Percentiles rank a stretch among this genome's conserved stretches.
Conservation (phyloP, 2,797 vertebrate species). For the Aeoliscus strigatus region DNA sequence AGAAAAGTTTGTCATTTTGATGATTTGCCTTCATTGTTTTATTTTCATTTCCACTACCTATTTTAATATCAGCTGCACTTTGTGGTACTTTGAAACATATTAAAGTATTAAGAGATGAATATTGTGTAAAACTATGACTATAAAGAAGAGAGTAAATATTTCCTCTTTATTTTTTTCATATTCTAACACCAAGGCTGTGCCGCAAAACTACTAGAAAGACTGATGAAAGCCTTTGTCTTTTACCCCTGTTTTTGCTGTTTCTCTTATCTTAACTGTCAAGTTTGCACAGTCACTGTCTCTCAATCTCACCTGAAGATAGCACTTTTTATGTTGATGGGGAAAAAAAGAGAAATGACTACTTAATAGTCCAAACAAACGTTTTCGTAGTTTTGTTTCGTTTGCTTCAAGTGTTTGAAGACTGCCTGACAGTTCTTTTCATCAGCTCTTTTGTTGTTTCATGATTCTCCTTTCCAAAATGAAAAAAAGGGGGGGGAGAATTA, state of each 20-base stretch:
- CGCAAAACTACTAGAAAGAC: conserved; percentile 59
- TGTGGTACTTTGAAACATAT: conserved; percentile 73
- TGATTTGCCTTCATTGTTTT: conserved; percentile 54
- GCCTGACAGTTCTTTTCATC: conserved; percentile 58
- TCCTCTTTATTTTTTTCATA: conserved; percentile 67
- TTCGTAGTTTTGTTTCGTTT: conserved; percentile 59
- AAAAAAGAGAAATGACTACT: conserved; percentile 38
- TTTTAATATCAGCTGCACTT: conserved; percentile 70
- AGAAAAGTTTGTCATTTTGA: conserved; percentile 50
- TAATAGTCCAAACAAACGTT: conserved; percentile 54
- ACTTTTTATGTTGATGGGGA: conserved; percentile 43
- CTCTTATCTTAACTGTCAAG: conserved; percentile 49
- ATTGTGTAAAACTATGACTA: conserved; percentile 73
- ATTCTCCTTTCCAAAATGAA: conserved; percentile 38
- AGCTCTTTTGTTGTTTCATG: conserved; percentile 60
- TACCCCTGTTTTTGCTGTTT: conserved; percentile 32
- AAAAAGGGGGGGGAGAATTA: conserved; percentile 38
- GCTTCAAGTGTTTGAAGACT: conserved; percentile 65
- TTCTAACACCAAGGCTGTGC: conserved; percentile 66
- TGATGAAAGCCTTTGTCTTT: conserved; percentile 52
- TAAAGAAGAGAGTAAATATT: conserved; percentile 73
- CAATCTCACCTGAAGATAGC: conserved; percentile 59
- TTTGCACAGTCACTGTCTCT: conserved; percentile 64
- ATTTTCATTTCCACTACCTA: conserved; percentile 42
- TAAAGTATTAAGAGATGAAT: conserved; percentile 70